Percentiles rank a stretch among this genome's conserved stretches.
These are phyloP conservation scores for Macroglossus sobrinus DNA, from an alignment of 2,113 vertebrate species.

Conservation along the genomic window DNA sequence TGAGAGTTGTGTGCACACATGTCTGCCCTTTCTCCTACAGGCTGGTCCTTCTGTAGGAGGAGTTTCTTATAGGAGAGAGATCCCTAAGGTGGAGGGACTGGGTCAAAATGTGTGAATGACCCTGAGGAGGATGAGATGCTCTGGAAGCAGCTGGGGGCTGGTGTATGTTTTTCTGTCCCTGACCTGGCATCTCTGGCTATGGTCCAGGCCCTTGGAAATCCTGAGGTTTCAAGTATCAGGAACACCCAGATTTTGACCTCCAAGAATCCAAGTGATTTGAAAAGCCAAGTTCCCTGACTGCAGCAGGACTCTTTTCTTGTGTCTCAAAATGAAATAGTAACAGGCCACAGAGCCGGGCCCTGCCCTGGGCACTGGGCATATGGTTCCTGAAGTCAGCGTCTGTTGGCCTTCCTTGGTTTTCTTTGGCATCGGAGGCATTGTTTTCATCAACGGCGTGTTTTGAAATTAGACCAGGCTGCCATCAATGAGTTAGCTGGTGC, in stretches of 20 bases:
- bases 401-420: neutral
- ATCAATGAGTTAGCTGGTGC: neutral
- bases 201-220: neutral
- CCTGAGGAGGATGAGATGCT: neutral
- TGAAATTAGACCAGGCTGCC: neutral
- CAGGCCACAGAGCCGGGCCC: neutral
- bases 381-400: neutral
- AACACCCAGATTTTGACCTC: neutral
- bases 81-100: no score
- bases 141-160: no score
- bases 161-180: neutral
- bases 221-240: neutral
- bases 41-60: neutral
- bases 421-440: neutral
- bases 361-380: neutral
- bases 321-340: neutral
- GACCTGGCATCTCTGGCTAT: neutral
- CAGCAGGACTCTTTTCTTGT: neutral
- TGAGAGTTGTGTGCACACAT: rapidly evolving
- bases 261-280: neutral
- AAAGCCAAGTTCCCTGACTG: neutral
- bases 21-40: rapidly evolving
- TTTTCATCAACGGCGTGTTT: neutral
- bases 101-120: no score
- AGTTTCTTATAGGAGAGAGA: neutral